phyloP scores from a whole-genome alignment of 2,888 invertebrate genomes.

The Drosophila engyochracea region DNA sequence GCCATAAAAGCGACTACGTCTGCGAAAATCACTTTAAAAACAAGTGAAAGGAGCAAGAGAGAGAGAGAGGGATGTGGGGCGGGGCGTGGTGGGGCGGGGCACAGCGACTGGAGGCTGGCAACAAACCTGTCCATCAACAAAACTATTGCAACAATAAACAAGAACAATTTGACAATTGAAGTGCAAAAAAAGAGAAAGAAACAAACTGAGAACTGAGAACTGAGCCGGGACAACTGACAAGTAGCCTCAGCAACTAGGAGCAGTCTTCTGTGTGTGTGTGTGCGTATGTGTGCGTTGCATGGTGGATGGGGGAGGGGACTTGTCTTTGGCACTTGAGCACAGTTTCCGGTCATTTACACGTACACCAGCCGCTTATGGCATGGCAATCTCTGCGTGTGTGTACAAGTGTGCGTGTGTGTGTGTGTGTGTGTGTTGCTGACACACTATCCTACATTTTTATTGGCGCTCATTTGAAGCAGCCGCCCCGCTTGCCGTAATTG shows the following conservation, averaged over 20 bases:
- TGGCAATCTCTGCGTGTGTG: slow-evolving; percentile 39
- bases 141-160: slow-evolving; percentile 80
- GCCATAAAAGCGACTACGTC: slow-evolving; percentile 76
- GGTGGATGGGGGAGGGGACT: background rate
- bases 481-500: slow-evolving; percentile 44
- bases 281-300: background rate
- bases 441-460: slow-evolving; percentile 82
- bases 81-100: background rate
- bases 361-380: slow-evolving; percentile 62
- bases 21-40: slow-evolving; percentile 77
- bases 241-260: slow-evolving; percentile 46
- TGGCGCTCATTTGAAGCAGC: slow-evolving; percentile 52
- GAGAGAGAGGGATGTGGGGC: background rate
- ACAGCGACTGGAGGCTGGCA: slow-evolving; percentile 19
- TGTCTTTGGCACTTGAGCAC: slow-evolving; percentile 71
- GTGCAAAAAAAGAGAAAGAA: slow-evolving; percentile 37
- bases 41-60: slow-evolving; percentile 69
- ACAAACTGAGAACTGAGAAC: slow-evolving; percentile 12
- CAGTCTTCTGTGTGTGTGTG: background rate
- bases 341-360: slow-evolving; percentile 84
- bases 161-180: slow-evolving; percentile 81
- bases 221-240: slow-evolving; percentile 44
- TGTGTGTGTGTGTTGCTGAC: slow-evolving; percentile 63
- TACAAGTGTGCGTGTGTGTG: slow-evolving; percentile 18
- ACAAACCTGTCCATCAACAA: slow-evolving; percentile 77